These are phyloP conservation scores for Papilio aristodemus DNA, from an alignment of 1,140 invertebrate species.

Conservation along the genomic window DNA sequence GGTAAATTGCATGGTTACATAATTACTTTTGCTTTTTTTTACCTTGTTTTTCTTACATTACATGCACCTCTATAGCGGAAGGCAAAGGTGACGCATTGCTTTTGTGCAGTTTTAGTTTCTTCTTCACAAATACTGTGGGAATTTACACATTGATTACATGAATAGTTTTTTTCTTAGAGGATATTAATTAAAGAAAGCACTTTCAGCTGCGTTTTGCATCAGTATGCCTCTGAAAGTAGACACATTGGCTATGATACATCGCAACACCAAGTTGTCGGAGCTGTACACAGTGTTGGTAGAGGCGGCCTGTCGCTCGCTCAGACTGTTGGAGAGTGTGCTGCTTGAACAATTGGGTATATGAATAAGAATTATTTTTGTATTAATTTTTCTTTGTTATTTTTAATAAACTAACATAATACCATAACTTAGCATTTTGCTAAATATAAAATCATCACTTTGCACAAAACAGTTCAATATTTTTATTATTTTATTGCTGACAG, in stretches of 20 bases:
- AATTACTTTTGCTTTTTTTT: conserved; percentile 31
- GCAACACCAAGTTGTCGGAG: conserved; percentile 82
- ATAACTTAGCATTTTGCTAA: too few relatives aligned
- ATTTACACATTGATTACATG: too few relatives aligned
- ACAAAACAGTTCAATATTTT: too few relatives aligned
- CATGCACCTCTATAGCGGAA: too few relatives aligned
- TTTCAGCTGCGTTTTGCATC: conserved; percentile 77
- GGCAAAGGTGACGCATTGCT: too few relatives aligned
- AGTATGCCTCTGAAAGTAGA: conserved; percentile 85
- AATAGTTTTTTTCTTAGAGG: conserved; percentile 19
- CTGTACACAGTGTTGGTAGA: conserved; percentile 87
- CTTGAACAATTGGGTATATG: conserved; percentile 79
- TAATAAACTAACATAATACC: too few relatives aligned
- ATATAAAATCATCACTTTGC: too few relatives aligned
- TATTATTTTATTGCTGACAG: too few relatives aligned
- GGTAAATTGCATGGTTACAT: conserved; percentile 35
- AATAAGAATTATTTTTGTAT: background rate
- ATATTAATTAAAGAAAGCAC: background rate
- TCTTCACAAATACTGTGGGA: too few relatives aligned
- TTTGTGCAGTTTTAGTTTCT: too few relatives aligned
- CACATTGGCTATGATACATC: conserved; percentile 85
- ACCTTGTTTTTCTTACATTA: conserved; percentile 13
- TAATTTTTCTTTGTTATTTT: too few relatives aligned
- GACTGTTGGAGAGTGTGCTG: conserved; percentile 83
- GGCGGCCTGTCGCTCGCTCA: conserved; percentile 85